Evolutionary conservation across 2,888 invertebrate species (phyloP), one percentile per base, ranked within the genome.

Genomic region (Spilosoma lubricipeda): DNA sequence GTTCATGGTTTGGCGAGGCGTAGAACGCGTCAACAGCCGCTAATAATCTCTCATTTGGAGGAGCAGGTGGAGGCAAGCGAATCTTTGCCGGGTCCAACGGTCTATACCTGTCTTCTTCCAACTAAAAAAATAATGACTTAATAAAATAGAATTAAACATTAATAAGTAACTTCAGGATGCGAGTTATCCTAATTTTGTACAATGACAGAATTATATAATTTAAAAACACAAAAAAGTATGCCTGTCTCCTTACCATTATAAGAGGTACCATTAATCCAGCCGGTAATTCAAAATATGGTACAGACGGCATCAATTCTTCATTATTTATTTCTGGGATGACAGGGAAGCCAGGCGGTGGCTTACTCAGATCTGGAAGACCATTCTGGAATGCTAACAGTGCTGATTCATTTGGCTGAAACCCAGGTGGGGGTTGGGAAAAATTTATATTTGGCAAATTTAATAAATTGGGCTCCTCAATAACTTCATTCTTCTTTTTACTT

Each of bases 191-290:
- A 27, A 64, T 2, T 33, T 7, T 7, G 2, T 8, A 63, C 63
- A 48, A 7, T 7, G 9, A 56, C 11, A 56, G 11, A 56, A 56
- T 56, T n/a, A 56, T 23, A 11, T 56, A 23, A 56, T 56, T n/a
- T 56, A 56, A 56, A 56, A 7, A 56, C n/a, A 2, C 23, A 11
- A 33, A 48, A 45, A 45, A n/a, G 11, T 30, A 42, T 67, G 18
- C 30, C 13, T n/a, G 27, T 59, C 13, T 70, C 72, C 87, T 92
- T 93, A 98, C 97, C 96, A 98, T 98, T 77, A 99, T 98, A 23
- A 99, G 96, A n/a, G 99, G 99, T 75, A 99, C 99, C 98, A 99
- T 99, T 33, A 99, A 96, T 67, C 99, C 99, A 73, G 99, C 99
- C 3, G 99, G 99, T 80, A 99, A 96, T 91, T 99, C 99, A 91